Conservation (phyloP, 2,888 invertebrate species). For the Lithophane semibrunnea region DNA sequence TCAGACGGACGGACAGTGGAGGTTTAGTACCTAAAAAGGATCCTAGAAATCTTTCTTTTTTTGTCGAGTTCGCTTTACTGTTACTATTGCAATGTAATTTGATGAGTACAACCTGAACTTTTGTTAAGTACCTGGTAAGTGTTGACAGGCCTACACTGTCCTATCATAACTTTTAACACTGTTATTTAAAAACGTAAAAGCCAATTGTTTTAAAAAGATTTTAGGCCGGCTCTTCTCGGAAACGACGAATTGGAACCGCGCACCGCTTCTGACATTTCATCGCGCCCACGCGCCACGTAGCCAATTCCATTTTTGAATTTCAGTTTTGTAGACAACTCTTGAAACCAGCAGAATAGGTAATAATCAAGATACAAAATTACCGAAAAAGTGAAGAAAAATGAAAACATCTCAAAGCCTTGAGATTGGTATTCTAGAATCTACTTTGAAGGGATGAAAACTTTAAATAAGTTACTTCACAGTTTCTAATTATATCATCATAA, state of each 20-base stretch:
- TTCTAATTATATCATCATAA: conserved; percentile 28
- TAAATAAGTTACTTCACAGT: conserved; percentile 23
- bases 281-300: not conserved
- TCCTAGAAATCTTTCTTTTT: not conserved
- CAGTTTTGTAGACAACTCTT: not conserved
- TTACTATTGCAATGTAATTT: not conserved
- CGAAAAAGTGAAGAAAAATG: too few species aligned
- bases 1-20: too few species aligned
- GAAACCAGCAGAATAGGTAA: not conserved
- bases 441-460: conserved; percentile 5
- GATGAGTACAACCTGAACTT: not conserved
- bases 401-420: not conserved
- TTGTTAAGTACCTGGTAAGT: not conserved
- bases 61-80: too few species aligned
- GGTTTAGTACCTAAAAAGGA: too few species aligned
- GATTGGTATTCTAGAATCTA: not conserved
- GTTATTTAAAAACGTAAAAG: not conserved
- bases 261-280: not conserved
- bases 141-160: not conserved
- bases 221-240: too few species aligned
- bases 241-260: too few species aligned
- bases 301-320: not conserved
- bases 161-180: not conserved
- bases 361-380: not conserved
- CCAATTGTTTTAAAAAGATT: not conserved